Base-by-base conservation (phyloP, 1,140 invertebrate genomes). In the Atta colombica region DNA sequence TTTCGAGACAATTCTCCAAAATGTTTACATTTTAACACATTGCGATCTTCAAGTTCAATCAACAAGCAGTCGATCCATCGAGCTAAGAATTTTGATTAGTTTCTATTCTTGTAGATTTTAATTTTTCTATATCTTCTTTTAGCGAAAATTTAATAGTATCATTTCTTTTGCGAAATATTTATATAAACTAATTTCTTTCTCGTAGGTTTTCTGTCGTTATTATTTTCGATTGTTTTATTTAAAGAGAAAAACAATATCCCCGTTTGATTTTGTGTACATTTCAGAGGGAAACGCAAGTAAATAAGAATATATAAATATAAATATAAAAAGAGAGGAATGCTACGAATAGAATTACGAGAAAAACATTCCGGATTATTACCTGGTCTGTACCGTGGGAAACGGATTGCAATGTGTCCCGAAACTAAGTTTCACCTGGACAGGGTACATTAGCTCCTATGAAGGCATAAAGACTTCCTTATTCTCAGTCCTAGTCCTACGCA, bases 301-400 rank as follows among this genome's bases (percentile, higher is more conserved):
- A 53, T 25, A 21, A 55, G 49, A 78, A 12, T 55, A 25, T 25
- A 25, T 25, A 25, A 25, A 25, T 25, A 25, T 25, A 25, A 25
- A 25, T 25, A 31, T 14, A 35, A 63, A 45, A 49, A 39, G 45
- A 60, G 51, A 28, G 31, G 28, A 45, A 25, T 2, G 21, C 31
- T 4, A 21, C 31, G 55, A 8, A 31, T 28, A 65, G n/a, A 71
- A 53, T 81, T 77, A 78, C 61, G 51, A 63, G 85, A 77, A 89
- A 90, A 90, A 85, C 87, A 39, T 39, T 39, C 35, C 35, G 63
- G 55, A 68, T 81, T 35, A 18, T 93, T 93, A 93, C 93, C 93
- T 93, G 92, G 88, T 75, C 14, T 55, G 85, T 81, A 93, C 90
- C 93, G 93, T 94, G 93, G 93, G 93, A 94, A 94, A 93, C 91